A percentile compares a stretch with the other conserved stretches of the same genome.
These are phyloP conservation scores for Lagothrix lagotricha DNA, from an alignment of 2,797 vertebrate species.

Conservation along the genomic window DNA sequence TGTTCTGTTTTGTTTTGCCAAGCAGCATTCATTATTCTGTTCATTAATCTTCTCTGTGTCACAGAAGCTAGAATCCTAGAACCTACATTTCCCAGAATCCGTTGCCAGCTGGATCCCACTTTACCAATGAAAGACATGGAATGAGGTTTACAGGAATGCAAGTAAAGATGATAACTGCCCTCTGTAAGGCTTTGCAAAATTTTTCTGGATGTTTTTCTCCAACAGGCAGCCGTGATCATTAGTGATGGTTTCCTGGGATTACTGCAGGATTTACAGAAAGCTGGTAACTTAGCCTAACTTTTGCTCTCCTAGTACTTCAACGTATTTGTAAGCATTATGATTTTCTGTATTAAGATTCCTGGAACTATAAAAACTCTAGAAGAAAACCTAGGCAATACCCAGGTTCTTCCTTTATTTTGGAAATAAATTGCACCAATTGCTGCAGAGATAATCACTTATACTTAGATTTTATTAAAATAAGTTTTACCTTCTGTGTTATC, in stretches of 20 bases:
- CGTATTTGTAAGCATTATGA: neutral
- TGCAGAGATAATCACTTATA: neutral
- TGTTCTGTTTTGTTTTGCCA: neutral
- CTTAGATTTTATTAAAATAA: conserved; percentile 2
- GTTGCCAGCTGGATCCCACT: neutral
- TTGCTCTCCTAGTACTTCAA: neutral
- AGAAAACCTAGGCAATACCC: neutral
- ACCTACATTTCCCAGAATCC: neutral
- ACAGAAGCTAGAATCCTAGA: neutral
- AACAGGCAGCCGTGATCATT: neutral
- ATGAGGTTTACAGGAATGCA: neutral
- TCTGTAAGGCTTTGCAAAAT: neutral
- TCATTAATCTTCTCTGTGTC: neutral
- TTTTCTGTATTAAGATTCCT: neutral
- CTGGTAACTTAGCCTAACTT: neutral
- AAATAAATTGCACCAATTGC: neutral
- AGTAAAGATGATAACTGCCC: fast-evolving
- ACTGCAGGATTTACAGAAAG: neutral
- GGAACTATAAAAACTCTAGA: neutral
- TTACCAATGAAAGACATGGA: neutral
- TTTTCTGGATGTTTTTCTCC: neutral
- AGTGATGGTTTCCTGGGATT: neutral
- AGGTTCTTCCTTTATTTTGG: neutral
- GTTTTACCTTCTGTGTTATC: neutral
- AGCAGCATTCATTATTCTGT: neutral